Evolutionary conservation across 2,113 vertebrate species (phyloP), one percentile per base, ranked within the genome.

Genomic region (Spea multiplicata): DNA sequence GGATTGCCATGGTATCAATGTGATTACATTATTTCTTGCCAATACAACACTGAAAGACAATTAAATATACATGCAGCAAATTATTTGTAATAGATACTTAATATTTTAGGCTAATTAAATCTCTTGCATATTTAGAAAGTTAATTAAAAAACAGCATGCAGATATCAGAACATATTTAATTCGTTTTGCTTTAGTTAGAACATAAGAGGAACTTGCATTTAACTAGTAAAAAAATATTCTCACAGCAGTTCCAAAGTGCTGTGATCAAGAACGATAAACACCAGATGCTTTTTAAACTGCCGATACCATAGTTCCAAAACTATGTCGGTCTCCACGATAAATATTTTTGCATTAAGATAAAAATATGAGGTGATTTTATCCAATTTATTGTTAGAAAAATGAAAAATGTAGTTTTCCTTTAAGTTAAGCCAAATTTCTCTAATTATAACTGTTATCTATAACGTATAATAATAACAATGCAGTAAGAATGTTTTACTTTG

Each of bases 101-200:
- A 59, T 59, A 13, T 12, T 59, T 59, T 13, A 59, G 55, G 14
- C 10, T 59, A 9, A 59, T 59, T 59, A 13, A 59, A 9, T 59
- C 55, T 13, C 55, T 59, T 59, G 55, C 55, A 59, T 5, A 59
- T 59, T 59, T 59, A 59, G 55, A 13, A 9, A 59, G 55, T 59
- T 59, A 59, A 59, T 59, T 59, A 59, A 59, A 30, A 59, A 59
- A 59, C 55, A 59, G 55, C 55, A 59, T 59, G 55, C 55, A 13
- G 55, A 59, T 59, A 59, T 59, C 55, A 12, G 55, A 59, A 59
- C 55, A 59, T 13, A 59, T 59, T 59, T 59, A 59, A 13, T 59
- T 59, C 55, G 4, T 59, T 59, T 13, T 59, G 55, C 10, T 59
- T 59, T 59, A 59, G 55, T 13, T 12, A 59, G 55, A 59, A 59